Base-by-base conservation (phyloP, 2,113 vertebrate species). In the Pterocles orientalis region DNA sequence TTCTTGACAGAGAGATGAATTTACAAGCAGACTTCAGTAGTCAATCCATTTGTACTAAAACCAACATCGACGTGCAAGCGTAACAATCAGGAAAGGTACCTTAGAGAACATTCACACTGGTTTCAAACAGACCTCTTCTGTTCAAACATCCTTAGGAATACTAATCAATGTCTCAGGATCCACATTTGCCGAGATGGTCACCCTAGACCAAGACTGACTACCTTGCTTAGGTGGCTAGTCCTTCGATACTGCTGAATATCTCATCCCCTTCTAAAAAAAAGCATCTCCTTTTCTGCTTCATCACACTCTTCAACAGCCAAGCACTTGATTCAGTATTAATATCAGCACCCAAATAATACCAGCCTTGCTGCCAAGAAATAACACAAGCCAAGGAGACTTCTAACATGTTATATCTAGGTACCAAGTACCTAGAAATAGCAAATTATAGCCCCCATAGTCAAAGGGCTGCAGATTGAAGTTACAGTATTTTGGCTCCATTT, bases 141-240 rank as follows among this genome's bases (percentile, higher is more conserved):
- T 36, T 71, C 19, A 51, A 53, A 41, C 12, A 12, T 5, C 0
- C 0, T 48, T 54, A 50, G n/a, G 18, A 58, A 54, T 24, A 47
- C 31, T 17, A 54, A 51, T 9, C 1, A 1, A 25, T 48, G 33
- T 23, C 71, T 28, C 31, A 60, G 0, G 2, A 24, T 23, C 51
- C 28, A 11, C 16, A 29, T 29, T 29, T 82, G 45, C n/a, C 34
- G 50, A 64, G 26, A 41, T 2, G 3, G 75, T 54, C 66, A 54
- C 24, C 26, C 26, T 2, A 56, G 26, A 58, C 23, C 15, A 25
- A 78, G 80, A n/a, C 1, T 12, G 18, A 41, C 2, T 24, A 28
- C 29, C 14, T 29, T 41, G 28, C 54, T 43, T 26, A 39, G 11
- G 14, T 5, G 3, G 19, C 45, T 23, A 14, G 5, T 57, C 43